Evolutionary conservation across 1,140 invertebrate species (phyloP), one percentile per base, ranked within the genome.

Genomic region (Drosophila virilis): DNA sequence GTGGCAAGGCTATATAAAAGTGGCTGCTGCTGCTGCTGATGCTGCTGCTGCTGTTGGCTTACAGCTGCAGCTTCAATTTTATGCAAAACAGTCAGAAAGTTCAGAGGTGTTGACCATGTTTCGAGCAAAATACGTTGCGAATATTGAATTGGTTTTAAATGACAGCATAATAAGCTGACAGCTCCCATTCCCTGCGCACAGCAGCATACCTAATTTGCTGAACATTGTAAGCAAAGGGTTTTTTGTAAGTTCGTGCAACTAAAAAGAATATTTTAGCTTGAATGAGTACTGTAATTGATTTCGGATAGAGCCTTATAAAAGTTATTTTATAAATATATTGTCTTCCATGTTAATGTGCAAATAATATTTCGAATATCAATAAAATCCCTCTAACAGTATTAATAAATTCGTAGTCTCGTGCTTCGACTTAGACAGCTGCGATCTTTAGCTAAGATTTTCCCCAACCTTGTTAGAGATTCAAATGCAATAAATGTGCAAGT

Each of bases 81-180:
- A 83, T 83, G 76, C 76, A 73, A 81, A 83, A 76, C 52, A 58
- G 77, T 55, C 72, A 61, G 51, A 88, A 86, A 86, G 83, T 86
- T 86, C 83, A 86, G 69, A 79, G 83, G 83, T 88, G 84, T 82
- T 79, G 83, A 86, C 83, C 83, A 76, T 67, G 76, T 70, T 75
- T 62, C 45, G 45, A 62, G 62, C 62, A 76, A 78, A 85, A 86
- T 67, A 46, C 65, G 68, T 50, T 55, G 78, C 71, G 83, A 76
- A 86, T 86, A 86, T 88, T 86, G 80, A 86, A 88, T 86, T 86
- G 88, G 72, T 88, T 83, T 79, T 88, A 86, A 86, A 82, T 83
- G 83, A 73, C 83, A 76, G 76, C 83, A 71, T 82, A 88, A 88
- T 82, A 80, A 86, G 78, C 77, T 61, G 60, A 65, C 61, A 64